Conservation (phyloP, 2,113 vertebrate genomes). For the Calyptomena viridis region DNA sequence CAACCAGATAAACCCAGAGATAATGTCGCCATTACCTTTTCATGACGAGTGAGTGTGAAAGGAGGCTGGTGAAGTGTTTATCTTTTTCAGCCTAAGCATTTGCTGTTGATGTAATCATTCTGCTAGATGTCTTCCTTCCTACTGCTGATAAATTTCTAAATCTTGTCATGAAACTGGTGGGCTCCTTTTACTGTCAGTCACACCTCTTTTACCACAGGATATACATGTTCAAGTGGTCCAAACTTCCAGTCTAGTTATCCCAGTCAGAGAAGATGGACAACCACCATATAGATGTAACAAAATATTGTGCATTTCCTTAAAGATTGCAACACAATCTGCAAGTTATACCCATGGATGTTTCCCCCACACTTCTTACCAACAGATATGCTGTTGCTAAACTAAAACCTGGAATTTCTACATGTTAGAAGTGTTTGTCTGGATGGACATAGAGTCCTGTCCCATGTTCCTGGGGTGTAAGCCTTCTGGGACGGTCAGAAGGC, state of each 20-base stretch:
- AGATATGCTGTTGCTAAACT: background rate
- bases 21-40: background rate
- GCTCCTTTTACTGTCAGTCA: background rate
- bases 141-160: background rate
- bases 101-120: background rate
- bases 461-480: fast-evolving
- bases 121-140: background rate
- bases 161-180: background rate
- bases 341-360: background rate
- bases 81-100: background rate
- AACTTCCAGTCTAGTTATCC: background rate
- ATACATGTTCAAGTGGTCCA: background rate
- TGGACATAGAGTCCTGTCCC: fast-evolving
- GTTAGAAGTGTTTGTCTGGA: background rate
- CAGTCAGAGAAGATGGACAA: background rate
- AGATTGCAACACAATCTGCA: background rate
- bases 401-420: background rate
- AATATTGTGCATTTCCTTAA: background rate
- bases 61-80: background rate
- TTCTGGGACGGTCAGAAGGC: background rate
- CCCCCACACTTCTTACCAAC: background rate
- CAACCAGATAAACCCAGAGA: background rate
- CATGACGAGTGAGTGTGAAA: background rate
- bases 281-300: background rate
- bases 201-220: background rate